Conservation (phyloP, 2,888 invertebrate genomes). For the Hoplodrina ambigua region DNA sequence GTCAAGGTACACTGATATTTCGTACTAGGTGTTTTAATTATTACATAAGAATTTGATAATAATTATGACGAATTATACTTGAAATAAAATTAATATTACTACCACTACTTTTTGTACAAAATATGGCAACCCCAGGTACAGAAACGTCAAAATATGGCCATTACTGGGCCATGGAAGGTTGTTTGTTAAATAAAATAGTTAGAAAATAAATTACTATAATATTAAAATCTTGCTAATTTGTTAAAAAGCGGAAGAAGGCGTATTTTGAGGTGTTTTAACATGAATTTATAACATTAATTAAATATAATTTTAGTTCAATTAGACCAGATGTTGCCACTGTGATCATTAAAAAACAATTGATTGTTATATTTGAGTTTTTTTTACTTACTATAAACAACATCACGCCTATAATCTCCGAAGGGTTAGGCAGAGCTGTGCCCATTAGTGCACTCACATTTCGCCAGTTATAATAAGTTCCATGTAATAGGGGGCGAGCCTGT, state of each 20-base stretch:
- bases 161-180: neutral
- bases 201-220: neutral
- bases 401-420: too few relatives aligned
- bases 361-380: constrained; percentile 59
- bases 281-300: constrained; percentile 55
- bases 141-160: constrained; percentile 3
- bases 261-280: constrained; percentile 39
- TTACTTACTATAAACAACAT: too few relatives aligned
- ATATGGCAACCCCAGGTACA: neutral
- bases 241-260: constrained; percentile 29
- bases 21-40: neutral
- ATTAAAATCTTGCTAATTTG: constrained; percentile 4
- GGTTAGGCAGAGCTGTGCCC: too few relatives aligned
- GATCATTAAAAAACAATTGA: constrained; percentile 77
- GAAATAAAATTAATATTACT: neutral
- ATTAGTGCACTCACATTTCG: too few relatives aligned
- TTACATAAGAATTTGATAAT: neutral
- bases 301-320: constrained; percentile 57
- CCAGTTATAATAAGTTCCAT: too few relatives aligned
- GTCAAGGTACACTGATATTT: neutral
- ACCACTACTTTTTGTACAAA: neutral
- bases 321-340: constrained; percentile 74
- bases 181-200: neutral
- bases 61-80: neutral
- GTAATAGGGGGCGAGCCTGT: too few relatives aligned